Base-by-base conservation (phyloP, 2,888 invertebrate genomes). In the Eudemis profundana region DNA sequence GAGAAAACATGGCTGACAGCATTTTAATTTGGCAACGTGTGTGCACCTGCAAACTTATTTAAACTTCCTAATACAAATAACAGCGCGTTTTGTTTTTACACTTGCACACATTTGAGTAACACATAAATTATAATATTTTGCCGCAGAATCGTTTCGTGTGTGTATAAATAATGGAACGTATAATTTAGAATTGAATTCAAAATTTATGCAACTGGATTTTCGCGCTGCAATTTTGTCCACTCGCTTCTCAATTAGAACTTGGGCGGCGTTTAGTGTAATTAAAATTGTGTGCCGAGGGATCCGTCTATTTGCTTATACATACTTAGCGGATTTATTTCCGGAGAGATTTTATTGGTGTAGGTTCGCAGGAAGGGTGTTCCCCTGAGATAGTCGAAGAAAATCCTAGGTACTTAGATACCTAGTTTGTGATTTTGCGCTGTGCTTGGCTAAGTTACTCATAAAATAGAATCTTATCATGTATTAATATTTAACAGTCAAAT, bases 1-100 rank as follows among this genome's bases (percentile, higher is more conserved):
- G 73, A 73, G 72, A 79, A 81, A 82, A 84, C 81, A 82, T 79
- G 78, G 77, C 75, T 71, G 74, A 78, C 76, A 76, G 72, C 72
- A 70, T 77, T 82, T 81, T 79, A 82, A 83, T 83, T 79, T 74
- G 69, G 70, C 54, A 70, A 68, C 68, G 68, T 71, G 69, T 67
- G 70, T 53, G 49, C 57, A 23, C 72, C 68, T 67, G 67, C 61
- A 62, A 38, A 51, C 60, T 62, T 59, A 29, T 53, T 59, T 29
- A 49, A 59, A 46, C 50, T 59, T 51, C 17, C 17, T 59, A 36
- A 21, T 17, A 23, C 5, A 59, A 49, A 12, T 51, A 60, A 65
- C 29, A 23, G 29, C 8, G 4, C 14, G 21, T 10, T 19, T 36
- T 1, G 4, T 47, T 33, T 33, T 59, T 23, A 36, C 47, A 15